These are phyloP conservation scores for Pardalotus punctatus DNA, from an alignment of 2,113 vertebrate species.

Conservation along the genomic window DNA sequence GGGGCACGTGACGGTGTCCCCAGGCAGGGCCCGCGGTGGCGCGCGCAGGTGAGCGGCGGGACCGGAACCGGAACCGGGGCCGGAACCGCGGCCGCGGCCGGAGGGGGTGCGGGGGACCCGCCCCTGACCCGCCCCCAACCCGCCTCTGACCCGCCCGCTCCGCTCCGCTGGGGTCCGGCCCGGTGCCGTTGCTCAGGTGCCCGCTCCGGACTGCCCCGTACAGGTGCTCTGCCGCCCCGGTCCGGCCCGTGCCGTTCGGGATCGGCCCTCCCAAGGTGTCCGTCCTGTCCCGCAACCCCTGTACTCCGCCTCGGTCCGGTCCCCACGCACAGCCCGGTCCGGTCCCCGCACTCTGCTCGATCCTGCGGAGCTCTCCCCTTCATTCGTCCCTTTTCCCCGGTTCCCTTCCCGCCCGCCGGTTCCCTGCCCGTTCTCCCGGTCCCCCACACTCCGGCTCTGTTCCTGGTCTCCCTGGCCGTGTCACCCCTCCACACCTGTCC, in stretches of 20 bases:
- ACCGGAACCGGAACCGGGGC: neutral
- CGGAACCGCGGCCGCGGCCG: neutral
- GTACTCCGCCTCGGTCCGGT: neutral
- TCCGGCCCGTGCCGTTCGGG: neutral
- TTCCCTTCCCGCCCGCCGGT: neutral
- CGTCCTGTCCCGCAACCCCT: no score
- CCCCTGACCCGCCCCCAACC: neutral
- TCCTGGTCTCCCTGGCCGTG: neutral
- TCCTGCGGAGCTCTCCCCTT: neutral
- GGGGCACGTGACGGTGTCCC: neutral
- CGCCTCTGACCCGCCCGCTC: no score
- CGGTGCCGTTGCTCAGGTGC: neutral
- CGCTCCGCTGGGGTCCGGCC: neutral
- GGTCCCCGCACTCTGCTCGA: neutral
- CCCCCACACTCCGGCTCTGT: neutral
- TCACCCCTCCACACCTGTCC: neutral
- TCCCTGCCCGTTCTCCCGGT: neutral
- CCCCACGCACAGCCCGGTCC: no score
- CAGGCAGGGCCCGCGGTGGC: neutral
- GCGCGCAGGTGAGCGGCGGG: constrained; percentile 6
- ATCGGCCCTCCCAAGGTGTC: neutral
- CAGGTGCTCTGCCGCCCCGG: neutral
- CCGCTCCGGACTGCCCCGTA: neutral
- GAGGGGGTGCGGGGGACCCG: neutral
- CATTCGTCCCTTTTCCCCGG: neutral